Evolutionary conservation across 2,797 vertebrate genomes (phyloP), one percentile per base, ranked within the genome.

Genomic region (Scolopax rusticola): DNA sequence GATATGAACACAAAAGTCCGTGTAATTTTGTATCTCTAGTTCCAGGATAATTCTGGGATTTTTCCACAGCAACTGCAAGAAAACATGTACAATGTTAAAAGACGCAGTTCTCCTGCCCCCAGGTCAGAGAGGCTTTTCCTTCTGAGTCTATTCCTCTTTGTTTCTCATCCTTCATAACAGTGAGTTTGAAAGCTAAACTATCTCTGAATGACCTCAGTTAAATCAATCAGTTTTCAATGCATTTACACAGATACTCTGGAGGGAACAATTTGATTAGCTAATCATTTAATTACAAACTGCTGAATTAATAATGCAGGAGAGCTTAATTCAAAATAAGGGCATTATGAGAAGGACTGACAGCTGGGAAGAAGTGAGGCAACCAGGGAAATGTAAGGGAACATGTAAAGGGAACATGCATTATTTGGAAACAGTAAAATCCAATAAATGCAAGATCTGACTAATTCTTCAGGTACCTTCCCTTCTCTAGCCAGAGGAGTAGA

Each of bases 271-370:
- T 80, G 48, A 71, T 89, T 76, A 79, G 74, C 47, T 88, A 90
- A 90, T 93, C 23, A 82, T 89, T 95, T 87, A 90, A 95, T 90
- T 87, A 87, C 74, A 74, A 78, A 88, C 32, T 45, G 32, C 40
- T 84, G 56, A 53, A 95, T 70, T 91, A 93, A 73, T 69, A 91
- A 88, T 48, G 36, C 43, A 64, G 38, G 25, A 85, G 65, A 60
- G 68, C 33, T 84, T 59, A 36, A 33, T 54, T 76, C 20, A n/a
- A 63, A 90, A 70, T 43, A 63, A 80, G 19, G 41, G 8, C 4
- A 1, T 74, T 51, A 38, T 2, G 47, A 48, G 47, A 48, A 83
- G 40, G 6, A 53, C 41, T 84, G 40, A 56, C 12, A 69, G 50
- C 23, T 81, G 48, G 32, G 59, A 89, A 75, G 36, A 63, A 23